These are phyloP conservation scores for human (Homo sapiens) DNA, from an alignment of 2,113 vertebrate species.

Conservation along the genomic window DNA sequence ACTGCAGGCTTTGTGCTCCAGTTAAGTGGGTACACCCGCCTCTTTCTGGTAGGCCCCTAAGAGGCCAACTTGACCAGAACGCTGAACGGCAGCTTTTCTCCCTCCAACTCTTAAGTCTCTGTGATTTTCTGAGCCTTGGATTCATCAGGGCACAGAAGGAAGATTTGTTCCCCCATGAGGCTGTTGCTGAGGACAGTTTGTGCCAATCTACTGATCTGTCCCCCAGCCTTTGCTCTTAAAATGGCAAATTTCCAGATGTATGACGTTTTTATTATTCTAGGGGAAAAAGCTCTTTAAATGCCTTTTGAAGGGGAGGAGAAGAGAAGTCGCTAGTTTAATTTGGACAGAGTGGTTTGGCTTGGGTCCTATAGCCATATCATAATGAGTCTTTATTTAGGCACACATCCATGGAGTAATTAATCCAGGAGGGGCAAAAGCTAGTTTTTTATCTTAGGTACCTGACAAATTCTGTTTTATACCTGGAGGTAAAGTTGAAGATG, in stretches of 20 bases:
- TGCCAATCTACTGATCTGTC: not conserved
- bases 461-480: not conserved
- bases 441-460: not conserved
- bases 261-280: not conserved
- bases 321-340: not conserved
- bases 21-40: accelerated
- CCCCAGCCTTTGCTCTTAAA: not conserved
- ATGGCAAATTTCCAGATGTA: not conserved
- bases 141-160: not conserved
- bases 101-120: not conserved
- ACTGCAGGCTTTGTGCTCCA: not conserved
- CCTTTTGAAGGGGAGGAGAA: not conserved
- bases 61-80: not conserved
- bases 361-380: not conserved
- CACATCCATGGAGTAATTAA: not conserved
- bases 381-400: constrained; percentile 48
- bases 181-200: not conserved
- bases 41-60: not conserved
- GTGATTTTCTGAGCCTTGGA: not conserved
- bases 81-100: not conserved
- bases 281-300: not conserved
- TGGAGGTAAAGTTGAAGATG: not conserved
- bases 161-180: not conserved
- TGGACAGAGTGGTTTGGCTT: constrained; percentile 2
- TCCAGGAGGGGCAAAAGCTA: not conserved